Conservation (phyloP, 2,113 vertebrate species). For the Tachuris rubrigastra region DNA sequence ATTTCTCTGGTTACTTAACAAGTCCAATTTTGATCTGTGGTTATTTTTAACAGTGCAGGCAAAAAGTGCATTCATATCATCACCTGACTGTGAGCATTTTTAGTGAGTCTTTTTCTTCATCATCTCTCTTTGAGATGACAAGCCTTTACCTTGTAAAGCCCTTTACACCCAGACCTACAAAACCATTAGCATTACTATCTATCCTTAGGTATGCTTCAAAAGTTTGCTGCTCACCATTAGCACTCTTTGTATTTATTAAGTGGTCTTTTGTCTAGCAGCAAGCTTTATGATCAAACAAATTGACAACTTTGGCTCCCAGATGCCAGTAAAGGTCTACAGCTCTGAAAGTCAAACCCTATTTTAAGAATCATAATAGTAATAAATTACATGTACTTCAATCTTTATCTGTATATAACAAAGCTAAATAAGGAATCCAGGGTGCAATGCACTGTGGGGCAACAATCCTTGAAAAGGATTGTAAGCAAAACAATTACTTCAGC, state of each 20-base stretch:
- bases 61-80: background rate
- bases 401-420: background rate
- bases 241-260: background rate
- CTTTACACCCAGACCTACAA: background rate
- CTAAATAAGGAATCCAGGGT: background rate
- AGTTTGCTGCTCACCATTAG: background rate
- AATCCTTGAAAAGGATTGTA: background rate
- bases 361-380: background rate
- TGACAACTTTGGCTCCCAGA: background rate
- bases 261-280: background rate
- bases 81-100: background rate
- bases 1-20: background rate
- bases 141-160: background rate
- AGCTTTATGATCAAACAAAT: background rate
- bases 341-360: background rate
- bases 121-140: background rate
- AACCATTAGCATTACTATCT: background rate
- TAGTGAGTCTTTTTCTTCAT: background rate
- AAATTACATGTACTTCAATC: background rate
- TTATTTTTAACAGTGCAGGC: background rate
- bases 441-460: background rate
- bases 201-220: background rate
- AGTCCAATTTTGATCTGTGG: background rate
- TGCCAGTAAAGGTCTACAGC: background rate
- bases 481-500: background rate